Evolutionary conservation across 2,113 vertebrate species (phyloP), one percentile per base, ranked within the genome.

Genomic region (Furnarius figulus): DNA sequence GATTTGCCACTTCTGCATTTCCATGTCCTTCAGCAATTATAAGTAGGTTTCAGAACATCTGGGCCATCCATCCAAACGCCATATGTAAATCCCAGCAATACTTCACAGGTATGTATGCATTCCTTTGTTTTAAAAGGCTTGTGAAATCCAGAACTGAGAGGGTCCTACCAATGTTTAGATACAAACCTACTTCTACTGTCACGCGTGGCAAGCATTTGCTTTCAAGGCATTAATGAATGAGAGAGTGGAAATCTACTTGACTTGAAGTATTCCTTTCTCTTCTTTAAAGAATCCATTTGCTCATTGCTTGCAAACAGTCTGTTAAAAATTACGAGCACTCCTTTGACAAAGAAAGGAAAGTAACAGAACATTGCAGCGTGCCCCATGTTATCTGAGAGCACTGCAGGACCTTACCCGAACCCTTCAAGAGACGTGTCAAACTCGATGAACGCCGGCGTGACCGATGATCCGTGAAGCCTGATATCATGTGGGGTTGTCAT

Each of bases 401-500:
- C 13, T 2, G 37, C 10, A 35, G 93, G 72, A 87, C 79, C 99
- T 99, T 91, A 99, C 99, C 99, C 99, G 28, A 99, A 99, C 19
- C 99, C 99, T 97, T 99, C 99, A 74, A 99, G 98, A 58, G 99
- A 99, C 0, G 98, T 98, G 98, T 99, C 99, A 86, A 99, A 99
- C 98, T 99, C 99, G 75, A 99, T 98, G 93, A 99, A 99, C 0
- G 99, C 99, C 0, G 99, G 99, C 1, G 98, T 99, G 90, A 99
- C 98, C 1, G 99, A 98, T 8, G 99, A 99, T 4, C 99, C 99
- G 2, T 99, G 99, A 93, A 99, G 99, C 79, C 99, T 98, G 97
- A 99, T 99, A 95, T 99, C 99, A 14, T 99, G 99, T 15, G 99
- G 99, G 31, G 99, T 99, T 56, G 99, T 99, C 99, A 99, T 99